Conservation (phyloP, 2,797 vertebrate genomes). For the Chloroceryle amazona region DNA sequence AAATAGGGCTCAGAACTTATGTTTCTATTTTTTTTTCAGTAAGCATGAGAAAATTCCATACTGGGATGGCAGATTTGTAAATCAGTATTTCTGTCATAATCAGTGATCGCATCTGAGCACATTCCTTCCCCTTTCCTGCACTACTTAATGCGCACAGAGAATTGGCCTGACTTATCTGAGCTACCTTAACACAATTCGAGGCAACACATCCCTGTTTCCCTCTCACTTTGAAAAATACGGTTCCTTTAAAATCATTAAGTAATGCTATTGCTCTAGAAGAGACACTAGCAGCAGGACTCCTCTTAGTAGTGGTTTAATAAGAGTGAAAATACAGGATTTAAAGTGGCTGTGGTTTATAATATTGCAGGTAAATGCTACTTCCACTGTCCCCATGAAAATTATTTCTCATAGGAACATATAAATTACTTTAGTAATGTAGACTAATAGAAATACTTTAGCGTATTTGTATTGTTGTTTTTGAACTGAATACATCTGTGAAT, state of each 20-base stretch:
- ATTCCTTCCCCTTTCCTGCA: neutral
- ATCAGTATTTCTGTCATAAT: neutral
- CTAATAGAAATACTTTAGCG: constrained; percentile 58
- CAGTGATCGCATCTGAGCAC: neutral
- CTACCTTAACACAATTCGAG: neutral
- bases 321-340: constrained; percentile 37
- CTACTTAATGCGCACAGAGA: neutral
- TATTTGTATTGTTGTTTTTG: constrained; percentile 42
- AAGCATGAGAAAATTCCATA: neutral
- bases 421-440: constrained; percentile 58
- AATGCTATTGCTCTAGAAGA: constrained; percentile 70
- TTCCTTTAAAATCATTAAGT: constrained; percentile 66
- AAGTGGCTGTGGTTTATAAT: constrained; percentile 28
- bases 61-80: neutral
- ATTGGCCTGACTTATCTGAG: neutral
- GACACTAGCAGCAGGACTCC: constrained; percentile 52
- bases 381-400: constrained; percentile 41
- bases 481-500: constrained; percentile 46
- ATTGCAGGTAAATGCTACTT: constrained; percentile 51
- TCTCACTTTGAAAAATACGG: constrained; percentile 14
- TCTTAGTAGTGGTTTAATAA: constrained; percentile 72
- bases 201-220: neutral
- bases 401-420: constrained; percentile 63
- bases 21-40: neutral
- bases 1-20: neutral